Evolutionary conservation across 2,797 vertebrate species (phyloP).

Genomic region (Taenioides sp.): DNA sequence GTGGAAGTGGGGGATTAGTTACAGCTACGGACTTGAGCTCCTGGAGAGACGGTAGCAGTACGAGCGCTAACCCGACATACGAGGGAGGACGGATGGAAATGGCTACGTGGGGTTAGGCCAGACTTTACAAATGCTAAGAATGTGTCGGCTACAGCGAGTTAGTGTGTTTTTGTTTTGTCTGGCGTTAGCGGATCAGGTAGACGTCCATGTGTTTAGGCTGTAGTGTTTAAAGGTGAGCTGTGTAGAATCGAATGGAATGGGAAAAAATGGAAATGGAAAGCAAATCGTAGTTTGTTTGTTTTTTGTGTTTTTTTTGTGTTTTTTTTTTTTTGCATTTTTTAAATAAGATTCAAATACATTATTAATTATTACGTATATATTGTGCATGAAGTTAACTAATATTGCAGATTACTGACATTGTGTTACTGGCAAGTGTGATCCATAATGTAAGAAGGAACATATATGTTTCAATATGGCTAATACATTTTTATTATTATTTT

Average conservation of each 20-base stretch:
- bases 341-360: background rate
- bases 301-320: background rate
- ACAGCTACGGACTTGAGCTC: conserved; percentile 42
- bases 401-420: no score
- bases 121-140: conserved; percentile 14
- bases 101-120: conserved; percentile 13
- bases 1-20: conserved; percentile 54
- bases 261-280: background rate
- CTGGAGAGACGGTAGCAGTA: background rate
- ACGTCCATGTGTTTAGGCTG: background rate
- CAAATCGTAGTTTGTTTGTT: no score
- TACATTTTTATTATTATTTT: no score
- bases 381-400: no score
- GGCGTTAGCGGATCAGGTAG: no score
- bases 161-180: conserved; percentile 4
- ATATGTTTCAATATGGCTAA: no score
- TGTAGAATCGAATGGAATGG: background rate
- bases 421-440: no score
- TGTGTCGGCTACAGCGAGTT: conserved; percentile 2
- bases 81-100: background rate
- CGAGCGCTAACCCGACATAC: background rate
- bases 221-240: background rate
- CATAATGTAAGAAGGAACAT: no score
- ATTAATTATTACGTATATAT: no score
- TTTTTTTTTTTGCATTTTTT: background rate